These are phyloP conservation scores for Rotaria socialis DNA, from an alignment of 2,888 invertebrate species.

Conservation along the genomic window DNA sequence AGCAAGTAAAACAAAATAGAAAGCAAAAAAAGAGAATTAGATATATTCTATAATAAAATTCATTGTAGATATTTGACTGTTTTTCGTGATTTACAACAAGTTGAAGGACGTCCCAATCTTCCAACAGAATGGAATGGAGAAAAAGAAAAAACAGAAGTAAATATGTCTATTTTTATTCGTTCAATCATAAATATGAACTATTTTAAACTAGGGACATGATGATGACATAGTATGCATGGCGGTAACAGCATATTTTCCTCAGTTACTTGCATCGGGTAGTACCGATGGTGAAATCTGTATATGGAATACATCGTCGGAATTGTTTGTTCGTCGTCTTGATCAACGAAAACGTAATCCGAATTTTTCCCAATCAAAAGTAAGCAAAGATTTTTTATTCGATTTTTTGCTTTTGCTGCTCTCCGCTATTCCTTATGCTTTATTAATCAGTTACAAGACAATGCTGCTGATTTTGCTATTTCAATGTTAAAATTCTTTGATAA, in stretches of 20 bases:
- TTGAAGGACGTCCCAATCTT: conserved; percentile 50
- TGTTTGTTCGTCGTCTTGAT: conserved; percentile 52
- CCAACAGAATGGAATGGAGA: conserved; percentile 59
- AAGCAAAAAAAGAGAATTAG: background rate
- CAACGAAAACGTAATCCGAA: conserved; percentile 49
- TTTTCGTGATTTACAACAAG: conserved; percentile 53
- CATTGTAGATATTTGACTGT: conserved; percentile 53
- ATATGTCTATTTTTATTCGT: background rate
- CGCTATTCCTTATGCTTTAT: background rate
- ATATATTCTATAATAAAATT: background rate
- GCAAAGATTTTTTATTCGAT: background rate
- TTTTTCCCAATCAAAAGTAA: background rate
- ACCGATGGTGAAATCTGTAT: conserved; percentile 59
- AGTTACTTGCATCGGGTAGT: conserved; percentile 56
- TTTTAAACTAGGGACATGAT: conserved; percentile 53
- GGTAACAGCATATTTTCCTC: conserved; percentile 52
- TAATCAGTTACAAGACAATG: conserved; percentile 16
- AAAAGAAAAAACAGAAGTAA: conserved; percentile 47
- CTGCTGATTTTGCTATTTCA: conserved; percentile 53
- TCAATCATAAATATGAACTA: too few species aligned
- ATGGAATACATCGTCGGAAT: conserved; percentile 60
- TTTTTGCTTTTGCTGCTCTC: background rate
- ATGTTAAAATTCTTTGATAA: conserved; percentile 53
- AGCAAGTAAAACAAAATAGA: conserved; percentile 51
- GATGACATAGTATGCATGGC: conserved; percentile 58